These are phyloP conservation scores for Drosophila nigromelanica DNA, from an alignment of 1,140 invertebrate genomes.

Conservation along the genomic window DNA sequence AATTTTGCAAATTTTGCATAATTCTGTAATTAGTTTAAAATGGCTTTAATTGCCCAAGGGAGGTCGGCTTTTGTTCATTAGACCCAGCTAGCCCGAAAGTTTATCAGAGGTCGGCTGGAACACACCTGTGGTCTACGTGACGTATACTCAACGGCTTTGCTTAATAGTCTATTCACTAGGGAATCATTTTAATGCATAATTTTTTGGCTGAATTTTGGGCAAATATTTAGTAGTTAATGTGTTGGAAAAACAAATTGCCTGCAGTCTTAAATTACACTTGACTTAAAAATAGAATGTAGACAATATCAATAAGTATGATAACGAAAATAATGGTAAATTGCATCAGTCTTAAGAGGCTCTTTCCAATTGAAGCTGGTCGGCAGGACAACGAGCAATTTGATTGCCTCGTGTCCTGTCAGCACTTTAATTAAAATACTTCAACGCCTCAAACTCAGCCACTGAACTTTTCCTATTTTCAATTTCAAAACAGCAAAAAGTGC, in stretches of 20 bases:
- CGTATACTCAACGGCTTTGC: slow-evolving; percentile 37
- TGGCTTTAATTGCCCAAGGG: slow-evolving; percentile 55
- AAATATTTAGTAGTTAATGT: slow-evolving; percentile 1
- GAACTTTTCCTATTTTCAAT: slow-evolving; percentile 73
- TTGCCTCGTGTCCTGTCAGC: slow-evolving; percentile 35
- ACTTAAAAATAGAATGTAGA: not conserved
- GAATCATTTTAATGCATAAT: not conserved
- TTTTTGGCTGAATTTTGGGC: not conserved
- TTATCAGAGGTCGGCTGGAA: slow-evolving; percentile 42
- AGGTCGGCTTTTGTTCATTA: slow-evolving; percentile 35
- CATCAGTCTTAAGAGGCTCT: not conserved
- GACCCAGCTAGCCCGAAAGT: slow-evolving; percentile 21
- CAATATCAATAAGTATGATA: not conserved
- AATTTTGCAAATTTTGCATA: slow-evolving; percentile 61
- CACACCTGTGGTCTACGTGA: slow-evolving; percentile 49
- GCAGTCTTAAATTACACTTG: not conserved
- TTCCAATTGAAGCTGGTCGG: slow-evolving; percentile 6
- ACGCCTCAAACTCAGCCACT: slow-evolving; percentile 34
- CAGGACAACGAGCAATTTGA: slow-evolving; percentile 17
- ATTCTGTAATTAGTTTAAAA: slow-evolving; percentile 72
- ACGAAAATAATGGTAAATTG: not conserved
- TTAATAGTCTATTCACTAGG: slow-evolving; percentile 30
- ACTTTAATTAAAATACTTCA: slow-evolving; percentile 75
- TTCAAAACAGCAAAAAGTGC: slow-evolving; percentile 37
- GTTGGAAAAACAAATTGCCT: not conserved